These are phyloP conservation scores for Alectoris magna DNA, from an alignment of 2,797 vertebrate species.

Conservation along the genomic window DNA sequence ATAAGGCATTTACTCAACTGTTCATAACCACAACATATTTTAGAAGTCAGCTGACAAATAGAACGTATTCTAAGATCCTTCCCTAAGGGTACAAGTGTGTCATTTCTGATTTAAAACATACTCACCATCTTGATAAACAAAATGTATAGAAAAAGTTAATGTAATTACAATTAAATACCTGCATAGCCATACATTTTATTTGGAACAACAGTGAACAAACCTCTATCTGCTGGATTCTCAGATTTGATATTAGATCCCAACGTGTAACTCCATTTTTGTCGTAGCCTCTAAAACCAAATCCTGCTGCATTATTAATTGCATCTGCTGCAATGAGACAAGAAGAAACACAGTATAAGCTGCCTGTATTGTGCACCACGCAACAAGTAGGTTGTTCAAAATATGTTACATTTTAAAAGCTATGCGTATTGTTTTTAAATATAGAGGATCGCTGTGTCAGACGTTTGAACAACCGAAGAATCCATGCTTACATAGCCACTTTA, in stretches of 20 bases:
- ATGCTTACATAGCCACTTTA: neutral
- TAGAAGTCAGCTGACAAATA: neutral
- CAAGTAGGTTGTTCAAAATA: neutral
- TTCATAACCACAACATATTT: neutral
- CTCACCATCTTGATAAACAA: neutral
- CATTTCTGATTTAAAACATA: neutral
- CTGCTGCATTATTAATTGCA: slow-evolving; percentile 97
- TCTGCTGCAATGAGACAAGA: slow-evolving; percentile 84
- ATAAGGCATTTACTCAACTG: neutral
- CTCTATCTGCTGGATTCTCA: slow-evolving; percentile 96
- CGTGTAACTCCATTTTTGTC: slow-evolving; percentile 88
- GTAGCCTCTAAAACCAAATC: slow-evolving; percentile 97
- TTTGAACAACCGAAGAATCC: neutral
- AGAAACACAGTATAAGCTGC: neutral
- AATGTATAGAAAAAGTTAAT: neutral
- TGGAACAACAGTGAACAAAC: slow-evolving; percentile 75
- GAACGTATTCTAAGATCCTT: neutral
- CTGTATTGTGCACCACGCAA: neutral
- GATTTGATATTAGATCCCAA: slow-evolving; percentile 96
- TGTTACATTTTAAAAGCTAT: neutral
- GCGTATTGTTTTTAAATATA: neutral
- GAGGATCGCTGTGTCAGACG: neutral
- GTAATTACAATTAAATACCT: neutral
- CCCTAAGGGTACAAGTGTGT: neutral
- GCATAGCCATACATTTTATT: neutral